A percentile compares a stretch with the other conserved stretches of the same genome.
Evolutionary conservation across 2,797 vertebrate species (phyloP).

Genomic region (Eidolon dupreanum): DNA sequence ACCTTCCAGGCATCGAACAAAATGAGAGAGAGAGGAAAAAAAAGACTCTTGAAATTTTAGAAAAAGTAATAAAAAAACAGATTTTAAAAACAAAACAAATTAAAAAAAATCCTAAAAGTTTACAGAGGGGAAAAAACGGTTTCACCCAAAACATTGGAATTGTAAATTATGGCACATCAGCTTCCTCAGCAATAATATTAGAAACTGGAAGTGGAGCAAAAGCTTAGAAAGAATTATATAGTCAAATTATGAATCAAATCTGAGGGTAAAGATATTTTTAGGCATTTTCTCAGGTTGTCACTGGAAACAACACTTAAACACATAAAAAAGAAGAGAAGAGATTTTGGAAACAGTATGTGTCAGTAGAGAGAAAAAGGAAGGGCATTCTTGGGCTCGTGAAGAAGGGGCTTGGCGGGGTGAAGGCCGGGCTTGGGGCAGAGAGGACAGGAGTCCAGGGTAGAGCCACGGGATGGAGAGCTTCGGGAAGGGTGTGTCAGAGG

Average conservation of each 20-base stretch:
- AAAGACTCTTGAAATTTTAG: not conserved
- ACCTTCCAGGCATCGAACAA: not conserved
- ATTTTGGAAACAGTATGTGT: not conserved
- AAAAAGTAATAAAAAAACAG: not conserved
- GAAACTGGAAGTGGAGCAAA: not conserved
- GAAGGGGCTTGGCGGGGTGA: not conserved
- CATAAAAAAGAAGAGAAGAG: not conserved
- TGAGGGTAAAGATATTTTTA: not conserved
- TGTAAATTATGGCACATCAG: not conserved
- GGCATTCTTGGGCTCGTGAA: not conserved
- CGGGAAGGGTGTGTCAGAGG: not conserved
- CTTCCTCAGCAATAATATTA: not conserved
- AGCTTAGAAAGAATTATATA: not conserved
- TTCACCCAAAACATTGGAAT: not conserved
- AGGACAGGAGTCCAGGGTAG: not conserved
- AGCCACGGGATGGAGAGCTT: not conserved
- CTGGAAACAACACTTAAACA: not conserved
- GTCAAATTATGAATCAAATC: constrained; percentile 1
- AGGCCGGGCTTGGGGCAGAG: not conserved
- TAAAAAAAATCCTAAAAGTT: not conserved
- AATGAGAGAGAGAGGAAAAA: not conserved
- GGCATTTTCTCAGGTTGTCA: not conserved
- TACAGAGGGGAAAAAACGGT: not conserved
- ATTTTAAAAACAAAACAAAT: too few species aligned
- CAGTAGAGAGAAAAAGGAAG: not conserved